Percentiles rank a stretch among this genome's conserved stretches.
Evolutionary conservation across 2,888 invertebrate genomes (phyloP).

Genomic region (Tipula lateralis): DNA sequence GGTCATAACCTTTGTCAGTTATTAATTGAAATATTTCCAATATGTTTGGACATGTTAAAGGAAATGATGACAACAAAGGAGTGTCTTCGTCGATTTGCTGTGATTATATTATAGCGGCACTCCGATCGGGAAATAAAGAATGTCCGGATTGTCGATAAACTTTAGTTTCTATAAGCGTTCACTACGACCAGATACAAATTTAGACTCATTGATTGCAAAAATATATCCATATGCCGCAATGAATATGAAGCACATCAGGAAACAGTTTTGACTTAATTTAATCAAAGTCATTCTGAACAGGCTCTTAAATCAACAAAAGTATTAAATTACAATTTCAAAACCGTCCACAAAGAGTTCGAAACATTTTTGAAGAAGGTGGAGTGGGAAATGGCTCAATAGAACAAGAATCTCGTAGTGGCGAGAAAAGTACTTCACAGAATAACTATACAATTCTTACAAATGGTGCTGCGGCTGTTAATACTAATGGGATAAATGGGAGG

Average conservation of each 20-base stretch:
- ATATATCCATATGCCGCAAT: slow-evolving; percentile 94
- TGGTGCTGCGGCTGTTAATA: slow-evolving; percentile 45
- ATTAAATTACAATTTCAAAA: slow-evolving; percentile 86
- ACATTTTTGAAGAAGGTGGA: slow-evolving; percentile 61
- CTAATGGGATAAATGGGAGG: slow-evolving; percentile 41
- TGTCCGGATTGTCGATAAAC: slow-evolving; percentile 99
- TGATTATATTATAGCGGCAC: slow-evolving; percentile 96
- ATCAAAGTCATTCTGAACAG: slow-evolving; percentile 88
- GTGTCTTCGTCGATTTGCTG: slow-evolving; percentile 96
- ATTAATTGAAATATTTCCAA: slow-evolving; percentile 99
- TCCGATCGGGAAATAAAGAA: slow-evolving; percentile 97
- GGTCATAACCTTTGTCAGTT: too few relatives aligned
- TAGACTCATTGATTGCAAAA: slow-evolving; percentile 93
- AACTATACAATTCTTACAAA: slow-evolving; percentile 47
- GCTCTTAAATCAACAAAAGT: slow-evolving; percentile 89
- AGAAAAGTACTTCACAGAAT: slow-evolving; percentile 40
- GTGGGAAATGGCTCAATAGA: slow-evolving; percentile 45
- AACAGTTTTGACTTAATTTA: slow-evolving; percentile 83
- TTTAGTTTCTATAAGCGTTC: slow-evolving; percentile 94
- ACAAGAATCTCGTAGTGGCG: slow-evolving; percentile 44
- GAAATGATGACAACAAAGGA: slow-evolving; percentile 99
- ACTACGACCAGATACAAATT: slow-evolving; percentile 93
- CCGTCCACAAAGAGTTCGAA: slow-evolving; percentile 73
- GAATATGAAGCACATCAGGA: slow-evolving; percentile 97
- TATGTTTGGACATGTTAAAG: slow-evolving; percentile 97